Percentiles rank a stretch among this genome's conserved stretches.
Evolutionary conservation across 2,113 vertebrate genomes (phyloP).

Genomic region (Callorhinus ursinus): DNA sequence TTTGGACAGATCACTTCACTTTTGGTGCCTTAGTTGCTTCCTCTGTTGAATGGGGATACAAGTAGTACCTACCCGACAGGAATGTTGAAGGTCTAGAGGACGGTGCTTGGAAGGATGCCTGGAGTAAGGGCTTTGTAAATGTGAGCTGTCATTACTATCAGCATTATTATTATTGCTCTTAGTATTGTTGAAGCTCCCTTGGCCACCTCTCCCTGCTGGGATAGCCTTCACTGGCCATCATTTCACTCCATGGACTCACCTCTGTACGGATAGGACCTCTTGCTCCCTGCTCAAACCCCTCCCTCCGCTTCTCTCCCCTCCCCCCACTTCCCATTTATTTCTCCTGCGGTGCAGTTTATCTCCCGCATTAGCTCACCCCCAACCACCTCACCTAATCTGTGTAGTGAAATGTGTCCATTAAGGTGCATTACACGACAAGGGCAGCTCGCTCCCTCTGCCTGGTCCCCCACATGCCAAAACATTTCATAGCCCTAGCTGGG

Average conservation of each 20-base stretch:
- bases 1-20: neutral
- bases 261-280: fast-evolving
- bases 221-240: neutral
- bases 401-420: fast-evolving
- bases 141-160: neutral
- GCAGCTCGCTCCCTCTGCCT: fast-evolving
- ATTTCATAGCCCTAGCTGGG: neutral
- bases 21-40: neutral
- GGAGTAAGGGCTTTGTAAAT: neutral
- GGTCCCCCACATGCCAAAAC: fast-evolving
- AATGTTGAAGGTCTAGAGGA: neutral
- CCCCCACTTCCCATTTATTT: neutral
- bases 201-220: neutral
- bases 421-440: neutral
- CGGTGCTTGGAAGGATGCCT: neutral
- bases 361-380: fast-evolving
- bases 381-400: neutral
- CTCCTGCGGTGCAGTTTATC: neutral
- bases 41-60: neutral
- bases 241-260: neutral
- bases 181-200: neutral
- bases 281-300: neutral
- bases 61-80: neutral
- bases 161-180: neutral
- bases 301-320: fast-evolving